phyloP scores from a whole-genome alignment of 2,113 vertebrate genomes.

The Calyptommatus sinebrachiatus region DNA sequence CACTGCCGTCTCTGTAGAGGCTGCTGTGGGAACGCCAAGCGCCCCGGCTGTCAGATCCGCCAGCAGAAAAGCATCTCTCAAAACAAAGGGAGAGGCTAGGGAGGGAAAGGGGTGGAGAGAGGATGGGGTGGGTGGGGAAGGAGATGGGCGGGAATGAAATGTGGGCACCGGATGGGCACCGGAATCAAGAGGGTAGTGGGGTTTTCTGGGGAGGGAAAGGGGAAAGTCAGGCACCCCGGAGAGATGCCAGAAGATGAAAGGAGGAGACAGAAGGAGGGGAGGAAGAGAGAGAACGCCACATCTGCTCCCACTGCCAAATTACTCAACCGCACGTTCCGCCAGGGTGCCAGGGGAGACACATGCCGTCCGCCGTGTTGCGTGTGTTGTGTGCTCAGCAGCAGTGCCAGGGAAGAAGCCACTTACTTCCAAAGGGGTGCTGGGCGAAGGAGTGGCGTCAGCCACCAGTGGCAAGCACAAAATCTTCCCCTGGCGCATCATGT shows the following conservation, averaged over 20 bases:
- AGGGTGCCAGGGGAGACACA: too few species aligned
- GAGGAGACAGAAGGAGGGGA: not conserved
- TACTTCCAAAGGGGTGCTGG: not conserved
- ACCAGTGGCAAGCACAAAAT: slow-evolving; percentile 43
- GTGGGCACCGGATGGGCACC: not conserved
- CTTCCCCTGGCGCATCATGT: slow-evolving; percentile 22
- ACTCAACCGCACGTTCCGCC: too few species aligned
- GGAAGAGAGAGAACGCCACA: too few species aligned
- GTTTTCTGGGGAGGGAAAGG: not conserved
- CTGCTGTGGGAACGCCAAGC: too few species aligned
- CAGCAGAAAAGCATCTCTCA: slow-evolving; percentile 72
- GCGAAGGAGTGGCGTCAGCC: slow-evolving; percentile 42
- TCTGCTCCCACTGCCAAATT: too few species aligned
- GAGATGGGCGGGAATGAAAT: not conserved
- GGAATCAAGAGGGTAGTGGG: not conserved
- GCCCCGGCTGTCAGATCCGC: slow-evolving; percentile 56
- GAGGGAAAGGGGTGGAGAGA: slow-evolving; percentile 33
- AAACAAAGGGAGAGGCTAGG: slow-evolving; percentile 65
- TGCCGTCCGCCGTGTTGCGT: not conserved
- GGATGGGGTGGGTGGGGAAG: not conserved
- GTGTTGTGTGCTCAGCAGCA: too few species aligned
- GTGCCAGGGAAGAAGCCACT: not conserved
- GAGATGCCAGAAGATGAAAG: too few species aligned
- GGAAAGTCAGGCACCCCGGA: too few species aligned
- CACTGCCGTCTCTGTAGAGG: not conserved